Evolutionary conservation across 2,888 invertebrate genomes (phyloP).

Genomic region (Microctonus hyperodae): DNA sequence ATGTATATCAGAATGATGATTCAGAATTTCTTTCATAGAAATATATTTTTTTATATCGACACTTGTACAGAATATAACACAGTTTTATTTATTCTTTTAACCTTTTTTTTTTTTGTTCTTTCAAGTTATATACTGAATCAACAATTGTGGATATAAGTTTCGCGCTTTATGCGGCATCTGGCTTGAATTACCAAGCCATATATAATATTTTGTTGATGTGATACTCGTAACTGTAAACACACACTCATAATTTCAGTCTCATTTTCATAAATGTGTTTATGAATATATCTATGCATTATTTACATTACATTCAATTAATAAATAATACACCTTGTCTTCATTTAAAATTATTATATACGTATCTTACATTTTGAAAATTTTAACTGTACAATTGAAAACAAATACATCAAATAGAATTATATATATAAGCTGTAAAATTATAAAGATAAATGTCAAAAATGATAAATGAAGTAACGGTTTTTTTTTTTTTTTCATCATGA

Average conservation of each 20-base stretch:
- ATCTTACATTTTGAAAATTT: no score
- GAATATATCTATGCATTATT: not conserved
- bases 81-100: not conserved
- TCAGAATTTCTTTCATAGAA: not conserved
- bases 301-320: not conserved
- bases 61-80: not conserved
- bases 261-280: not conserved
- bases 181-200: constrained; percentile 43
- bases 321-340: no score
- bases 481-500: no score
- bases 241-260: not conserved
- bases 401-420: no score
- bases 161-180: constrained; percentile 44
- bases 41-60: not conserved
- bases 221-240: constrained; percentile 22
- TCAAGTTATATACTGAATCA: not conserved
- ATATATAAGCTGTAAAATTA: no score
- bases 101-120: not conserved
- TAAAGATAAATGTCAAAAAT: no score
- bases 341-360: no score
- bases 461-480: no score
- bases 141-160: constrained; percentile 35
- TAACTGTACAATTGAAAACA: no score
- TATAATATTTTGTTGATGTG: constrained; percentile 29
- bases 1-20: no score